These are phyloP conservation scores for Nesoenas mayeri DNA, from an alignment of 2,113 vertebrate species.

Conservation along the genomic window DNA sequence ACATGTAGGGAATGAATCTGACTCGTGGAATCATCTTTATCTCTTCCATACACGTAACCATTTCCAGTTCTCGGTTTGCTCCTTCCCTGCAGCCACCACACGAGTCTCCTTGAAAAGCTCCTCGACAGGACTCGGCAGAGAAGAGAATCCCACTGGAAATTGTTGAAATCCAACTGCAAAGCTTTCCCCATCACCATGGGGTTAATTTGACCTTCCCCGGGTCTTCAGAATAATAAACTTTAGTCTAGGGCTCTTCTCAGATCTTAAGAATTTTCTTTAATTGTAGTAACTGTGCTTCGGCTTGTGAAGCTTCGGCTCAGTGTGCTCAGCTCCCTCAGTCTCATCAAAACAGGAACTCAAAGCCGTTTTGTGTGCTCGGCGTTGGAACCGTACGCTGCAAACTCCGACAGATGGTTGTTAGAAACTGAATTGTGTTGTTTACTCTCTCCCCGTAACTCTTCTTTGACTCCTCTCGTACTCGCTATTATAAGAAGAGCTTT, in stretches of 20 bases:
- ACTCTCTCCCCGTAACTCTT: neutral
- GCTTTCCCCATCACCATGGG: neutral
- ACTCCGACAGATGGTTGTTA: neutral
- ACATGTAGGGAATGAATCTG: neutral
- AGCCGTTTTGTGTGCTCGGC: neutral
- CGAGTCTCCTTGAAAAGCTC: neutral
- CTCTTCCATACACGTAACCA: neutral
- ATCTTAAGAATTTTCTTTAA: neutral
- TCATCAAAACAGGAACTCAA: neutral
- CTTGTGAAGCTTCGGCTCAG: neutral
- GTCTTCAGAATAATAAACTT: neutral
- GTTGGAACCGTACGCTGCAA: neutral
- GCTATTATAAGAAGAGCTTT: neutral
- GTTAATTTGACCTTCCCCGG: neutral
- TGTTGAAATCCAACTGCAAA: neutral
- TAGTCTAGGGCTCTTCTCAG: neutral
- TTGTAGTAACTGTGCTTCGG: neutral
- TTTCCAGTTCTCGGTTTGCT: neutral
- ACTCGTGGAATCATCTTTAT: neutral
- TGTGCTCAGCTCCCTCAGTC: neutral
- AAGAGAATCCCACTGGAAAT: neutral
- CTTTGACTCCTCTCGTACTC: neutral
- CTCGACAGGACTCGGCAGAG: neutral
- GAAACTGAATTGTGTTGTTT: neutral
- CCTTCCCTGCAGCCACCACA: neutral